A percentile compares a stretch with the other conserved stretches of the same genome.
Conservation (phyloP, 2,797 vertebrate genomes). For the Chiroxiphia lanceolata region DNA sequence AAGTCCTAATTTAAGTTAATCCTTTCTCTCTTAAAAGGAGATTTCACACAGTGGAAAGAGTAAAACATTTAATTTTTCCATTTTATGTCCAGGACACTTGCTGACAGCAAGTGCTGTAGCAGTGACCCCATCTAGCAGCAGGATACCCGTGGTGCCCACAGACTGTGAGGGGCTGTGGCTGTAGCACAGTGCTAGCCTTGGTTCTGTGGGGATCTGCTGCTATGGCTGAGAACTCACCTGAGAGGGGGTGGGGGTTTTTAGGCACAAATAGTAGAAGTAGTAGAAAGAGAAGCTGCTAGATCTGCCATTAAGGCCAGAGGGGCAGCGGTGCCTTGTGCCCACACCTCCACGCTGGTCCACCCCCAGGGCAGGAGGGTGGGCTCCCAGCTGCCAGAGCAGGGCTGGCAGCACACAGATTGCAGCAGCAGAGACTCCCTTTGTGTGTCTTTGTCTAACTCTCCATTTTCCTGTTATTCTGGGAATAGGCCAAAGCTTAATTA, state of each 20-base stretch:
- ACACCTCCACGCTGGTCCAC: rapidly evolving
- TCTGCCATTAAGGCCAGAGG: not conserved
- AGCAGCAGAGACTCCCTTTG: not conserved
- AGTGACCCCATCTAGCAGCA: not conserved
- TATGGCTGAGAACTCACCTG: rapidly evolving
- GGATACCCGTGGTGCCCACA: rapidly evolving
- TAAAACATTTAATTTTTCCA: not conserved
- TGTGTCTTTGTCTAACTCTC: not conserved
- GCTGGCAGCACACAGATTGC: not conserved
- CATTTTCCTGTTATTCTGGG: not conserved
- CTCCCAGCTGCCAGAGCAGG: not conserved
- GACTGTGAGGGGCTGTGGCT: rapidly evolving
- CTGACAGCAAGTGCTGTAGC: not conserved
- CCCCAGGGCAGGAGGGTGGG: not conserved
- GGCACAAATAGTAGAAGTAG: not conserved
- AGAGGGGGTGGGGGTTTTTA: rapidly evolving
- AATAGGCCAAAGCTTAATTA: not conserved
- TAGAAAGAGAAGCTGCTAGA: not conserved
- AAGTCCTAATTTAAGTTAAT: constrained; percentile 16
- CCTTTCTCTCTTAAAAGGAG: not conserved
- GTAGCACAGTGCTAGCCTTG: not conserved
- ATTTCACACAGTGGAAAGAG: not conserved
- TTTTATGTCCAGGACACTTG: rapidly evolving
- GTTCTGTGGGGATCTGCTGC: not conserved
- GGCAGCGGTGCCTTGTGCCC: rapidly evolving